Conservation (phyloP, 2,113 vertebrate species). For the Pseudorasbora parva region DNA sequence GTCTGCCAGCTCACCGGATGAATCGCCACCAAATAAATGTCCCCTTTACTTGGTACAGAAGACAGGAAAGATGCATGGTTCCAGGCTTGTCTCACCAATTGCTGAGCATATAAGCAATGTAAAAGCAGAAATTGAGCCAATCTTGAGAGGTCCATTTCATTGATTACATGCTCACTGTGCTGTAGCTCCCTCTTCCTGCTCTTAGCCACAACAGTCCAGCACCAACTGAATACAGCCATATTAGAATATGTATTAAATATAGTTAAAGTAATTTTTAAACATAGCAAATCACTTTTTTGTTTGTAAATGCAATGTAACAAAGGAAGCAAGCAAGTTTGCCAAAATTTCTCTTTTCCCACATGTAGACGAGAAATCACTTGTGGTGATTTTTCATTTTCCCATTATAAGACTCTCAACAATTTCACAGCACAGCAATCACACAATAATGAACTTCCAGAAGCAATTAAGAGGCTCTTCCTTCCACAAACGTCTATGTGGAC, state of each 20-base stretch:
- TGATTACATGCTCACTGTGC: background rate
- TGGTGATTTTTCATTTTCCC: slow-evolving; percentile 64
- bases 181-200: background rate
- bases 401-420: slow-evolving; percentile 72
- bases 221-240: background rate
- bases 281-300: too few species aligned
- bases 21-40: too few species aligned
- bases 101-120: background rate
- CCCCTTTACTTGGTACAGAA: background rate
- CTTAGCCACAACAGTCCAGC: background rate
- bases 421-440: slow-evolving; percentile 77
- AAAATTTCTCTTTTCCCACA: slow-evolving; percentile 6
- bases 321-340: slow-evolving; percentile 50
- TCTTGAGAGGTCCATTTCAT: background rate
- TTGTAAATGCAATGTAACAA: slow-evolving; percentile 21
- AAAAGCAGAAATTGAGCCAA: background rate
- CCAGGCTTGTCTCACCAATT: background rate
- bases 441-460: slow-evolving; percentile 75
- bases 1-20: background rate
- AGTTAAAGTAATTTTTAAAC: too few species aligned
- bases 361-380: slow-evolving; percentile 50
- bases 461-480: slow-evolving; percentile 73
- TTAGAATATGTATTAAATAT: background rate
- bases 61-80: background rate
- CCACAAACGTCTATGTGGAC: slow-evolving; percentile 48